A percentile compares a stretch with the other conserved stretches of the same genome.
These are phyloP conservation scores for Artemia sinica DNA, from an alignment of 2,888 invertebrate genomes.

Conservation along the genomic window DNA sequence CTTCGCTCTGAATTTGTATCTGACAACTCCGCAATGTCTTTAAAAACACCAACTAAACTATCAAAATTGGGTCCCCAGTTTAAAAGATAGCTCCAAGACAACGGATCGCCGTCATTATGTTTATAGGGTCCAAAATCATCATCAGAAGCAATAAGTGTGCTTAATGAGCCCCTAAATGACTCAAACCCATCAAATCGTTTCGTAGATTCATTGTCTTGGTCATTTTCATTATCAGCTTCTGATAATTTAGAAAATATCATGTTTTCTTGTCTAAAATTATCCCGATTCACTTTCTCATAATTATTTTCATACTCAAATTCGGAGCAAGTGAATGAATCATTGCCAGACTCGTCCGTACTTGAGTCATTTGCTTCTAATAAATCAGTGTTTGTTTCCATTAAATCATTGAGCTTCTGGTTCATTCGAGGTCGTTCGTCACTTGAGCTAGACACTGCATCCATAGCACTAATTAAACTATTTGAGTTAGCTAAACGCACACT, in stretches of 20 bases:
- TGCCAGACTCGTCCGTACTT: slow-evolving; percentile 75
- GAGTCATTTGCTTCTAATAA: slow-evolving; percentile 32
- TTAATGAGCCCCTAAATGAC: slow-evolving; percentile 79
- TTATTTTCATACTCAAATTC: slow-evolving; percentile 92
- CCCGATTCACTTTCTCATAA: slow-evolving; percentile 31
- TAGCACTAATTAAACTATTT: slow-evolving; percentile 72
- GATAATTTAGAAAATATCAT: slow-evolving; percentile 40
- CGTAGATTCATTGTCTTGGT: slow-evolving; percentile 29
- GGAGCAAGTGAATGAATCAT: slow-evolving; percentile 93
- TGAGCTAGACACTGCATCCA: slow-evolving; percentile 80
- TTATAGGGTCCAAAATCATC: slow-evolving; percentile 72
- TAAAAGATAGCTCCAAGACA: slow-evolving; percentile 82
- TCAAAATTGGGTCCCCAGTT: slow-evolving; percentile 95
- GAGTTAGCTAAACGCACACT: slow-evolving; percentile 51
- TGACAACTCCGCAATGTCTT: slow-evolving; percentile 85
- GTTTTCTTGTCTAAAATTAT: slow-evolving; percentile 35
- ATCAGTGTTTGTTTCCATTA: slow-evolving; percentile 31
- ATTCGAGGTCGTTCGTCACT: slow-evolving; percentile 27
- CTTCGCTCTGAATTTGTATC: slow-evolving; percentile 35
- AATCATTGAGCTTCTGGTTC: slow-evolving; percentile 29
- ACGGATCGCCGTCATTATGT: slow-evolving; percentile 51
- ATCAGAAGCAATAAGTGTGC: slow-evolving; percentile 81
- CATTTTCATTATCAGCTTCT: slow-evolving; percentile 28
- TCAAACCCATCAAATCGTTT: slow-evolving; percentile 68
- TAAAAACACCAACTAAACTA: slow-evolving; percentile 83